phyloP scores from a whole-genome alignment of 2,888 invertebrate species.

The Synanthedon myopaeformis region DNA sequence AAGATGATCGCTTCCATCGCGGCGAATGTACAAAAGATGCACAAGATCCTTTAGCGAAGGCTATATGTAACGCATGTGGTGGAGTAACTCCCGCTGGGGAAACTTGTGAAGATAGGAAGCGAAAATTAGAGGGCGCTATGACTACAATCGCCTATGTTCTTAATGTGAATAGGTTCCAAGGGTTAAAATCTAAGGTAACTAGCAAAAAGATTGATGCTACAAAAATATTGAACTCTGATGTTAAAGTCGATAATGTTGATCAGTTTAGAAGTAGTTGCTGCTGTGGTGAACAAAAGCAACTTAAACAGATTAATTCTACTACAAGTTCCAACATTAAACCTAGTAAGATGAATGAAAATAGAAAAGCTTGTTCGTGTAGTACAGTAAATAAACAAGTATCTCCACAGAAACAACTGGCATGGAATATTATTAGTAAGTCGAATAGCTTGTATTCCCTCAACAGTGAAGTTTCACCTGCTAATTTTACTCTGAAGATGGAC shows the following conservation, averaged over 20 bases:
- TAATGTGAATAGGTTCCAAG: slow-evolving; percentile 23
- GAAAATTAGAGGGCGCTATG: slow-evolving; percentile 26
- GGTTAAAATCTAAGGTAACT: slow-evolving; percentile 3
- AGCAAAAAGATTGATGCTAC: background rate
- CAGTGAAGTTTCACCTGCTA: too few relatives aligned
- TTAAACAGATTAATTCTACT: too few relatives aligned
- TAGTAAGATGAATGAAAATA: background rate
- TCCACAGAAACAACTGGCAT: background rate
- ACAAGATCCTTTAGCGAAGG: slow-evolving; percentile 6
- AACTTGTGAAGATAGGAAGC: slow-evolving; percentile 39
- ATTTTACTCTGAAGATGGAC: too few relatives aligned
- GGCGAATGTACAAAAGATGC: slow-evolving; percentile 29
- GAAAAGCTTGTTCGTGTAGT: background rate
- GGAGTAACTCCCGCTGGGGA: slow-evolving; percentile 28
- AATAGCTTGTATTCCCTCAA: too few relatives aligned
- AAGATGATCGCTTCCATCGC: slow-evolving; percentile 53
- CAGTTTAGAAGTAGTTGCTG: too few relatives aligned
- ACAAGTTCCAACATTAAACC: too few relatives aligned
- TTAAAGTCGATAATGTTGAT: too few relatives aligned
- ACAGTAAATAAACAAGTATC: background rate
- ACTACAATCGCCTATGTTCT: slow-evolving; percentile 34
- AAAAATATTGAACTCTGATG: background rate
- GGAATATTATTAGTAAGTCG: too few relatives aligned
- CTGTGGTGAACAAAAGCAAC: too few relatives aligned
- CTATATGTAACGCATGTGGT: slow-evolving; percentile 37